A percentile compares a stretch with the other conserved stretches of the same genome.
These are phyloP conservation scores for Microcebus murinus DNA, from an alignment of 2,113 vertebrate genomes.

Conservation along the genomic window DNA sequence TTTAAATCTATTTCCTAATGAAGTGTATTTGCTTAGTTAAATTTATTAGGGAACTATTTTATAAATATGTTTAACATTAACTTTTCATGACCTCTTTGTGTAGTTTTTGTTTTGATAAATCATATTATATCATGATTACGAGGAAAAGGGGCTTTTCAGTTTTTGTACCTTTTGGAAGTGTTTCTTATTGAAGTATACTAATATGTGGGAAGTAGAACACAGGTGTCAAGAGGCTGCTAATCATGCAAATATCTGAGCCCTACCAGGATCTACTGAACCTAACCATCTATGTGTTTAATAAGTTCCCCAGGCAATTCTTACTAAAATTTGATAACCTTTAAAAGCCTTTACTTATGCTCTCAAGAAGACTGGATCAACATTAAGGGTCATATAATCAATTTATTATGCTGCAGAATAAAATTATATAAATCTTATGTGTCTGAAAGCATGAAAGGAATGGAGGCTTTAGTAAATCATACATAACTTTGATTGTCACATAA, in stretches of 20 bases:
- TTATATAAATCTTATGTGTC: background rate
- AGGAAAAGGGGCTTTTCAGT: background rate
- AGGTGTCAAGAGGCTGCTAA: background rate
- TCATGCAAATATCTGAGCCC: background rate
- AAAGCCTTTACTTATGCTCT: background rate
- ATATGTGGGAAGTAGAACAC: background rate
- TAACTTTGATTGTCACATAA: constrained; percentile 34
- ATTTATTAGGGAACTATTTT: constrained; percentile 27
- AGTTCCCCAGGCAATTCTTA: background rate
- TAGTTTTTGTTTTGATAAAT: constrained; percentile 14
- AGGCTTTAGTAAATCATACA: background rate
- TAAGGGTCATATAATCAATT: background rate
- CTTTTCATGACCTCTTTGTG: background rate
- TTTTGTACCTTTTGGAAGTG: background rate
- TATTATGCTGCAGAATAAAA: constrained; percentile 21
- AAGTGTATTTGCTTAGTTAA: background rate
- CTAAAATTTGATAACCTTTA: background rate
- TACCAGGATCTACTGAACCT: background rate
- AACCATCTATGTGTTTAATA: background rate
- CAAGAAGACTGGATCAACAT: background rate
- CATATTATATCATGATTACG: background rate
- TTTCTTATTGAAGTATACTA: background rate
- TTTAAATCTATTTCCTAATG: background rate
- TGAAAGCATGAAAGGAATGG: background rate
- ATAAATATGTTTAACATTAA: constrained; percentile 53